Conservation (phyloP, 2,888 invertebrate genomes). For the Vesta saturnalis region DNA sequence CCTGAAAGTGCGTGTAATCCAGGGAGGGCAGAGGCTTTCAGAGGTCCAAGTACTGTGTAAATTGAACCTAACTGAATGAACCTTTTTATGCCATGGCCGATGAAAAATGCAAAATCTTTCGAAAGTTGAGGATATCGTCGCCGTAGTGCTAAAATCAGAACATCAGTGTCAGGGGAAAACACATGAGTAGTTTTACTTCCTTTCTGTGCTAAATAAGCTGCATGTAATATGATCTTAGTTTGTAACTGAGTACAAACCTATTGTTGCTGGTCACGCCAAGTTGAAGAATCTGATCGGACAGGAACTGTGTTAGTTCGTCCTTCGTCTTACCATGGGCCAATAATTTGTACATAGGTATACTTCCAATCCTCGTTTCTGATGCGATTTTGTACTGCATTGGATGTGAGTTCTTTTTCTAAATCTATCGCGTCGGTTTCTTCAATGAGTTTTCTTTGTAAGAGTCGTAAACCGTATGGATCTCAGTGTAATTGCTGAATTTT, state of each 20-base stretch:
- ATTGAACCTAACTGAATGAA: conserved; percentile 15
- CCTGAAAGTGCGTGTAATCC: too few relatives aligned
- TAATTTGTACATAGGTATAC: too few relatives aligned
- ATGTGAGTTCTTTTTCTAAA: too few relatives aligned
- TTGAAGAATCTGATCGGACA: not conserved
- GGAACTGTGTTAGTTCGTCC: too few relatives aligned
- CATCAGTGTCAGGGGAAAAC: not conserved
- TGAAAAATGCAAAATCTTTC: not conserved
- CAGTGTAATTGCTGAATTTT: not conserved
- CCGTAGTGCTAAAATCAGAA: too few relatives aligned
- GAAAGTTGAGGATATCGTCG: too few relatives aligned
- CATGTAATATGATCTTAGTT: too few relatives aligned
- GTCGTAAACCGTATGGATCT: too few relatives aligned
- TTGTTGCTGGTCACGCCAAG: not conserved
- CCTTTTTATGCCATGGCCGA: conserved; percentile 4
- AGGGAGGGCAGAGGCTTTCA: too few relatives aligned
- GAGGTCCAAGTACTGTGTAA: conserved; percentile 9
- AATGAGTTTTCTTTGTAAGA: too few relatives aligned
- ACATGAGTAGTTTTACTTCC: not conserved
- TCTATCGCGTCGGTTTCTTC: not conserved
- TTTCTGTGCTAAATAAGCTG: not conserved
- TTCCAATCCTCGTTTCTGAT: not conserved
- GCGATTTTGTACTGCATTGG: not conserved
- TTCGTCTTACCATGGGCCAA: too few relatives aligned
- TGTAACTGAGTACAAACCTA: not conserved